Evolutionary conservation across 2,888 invertebrate species (phyloP).

Genomic region (Balanococcus diminutus): DNA sequence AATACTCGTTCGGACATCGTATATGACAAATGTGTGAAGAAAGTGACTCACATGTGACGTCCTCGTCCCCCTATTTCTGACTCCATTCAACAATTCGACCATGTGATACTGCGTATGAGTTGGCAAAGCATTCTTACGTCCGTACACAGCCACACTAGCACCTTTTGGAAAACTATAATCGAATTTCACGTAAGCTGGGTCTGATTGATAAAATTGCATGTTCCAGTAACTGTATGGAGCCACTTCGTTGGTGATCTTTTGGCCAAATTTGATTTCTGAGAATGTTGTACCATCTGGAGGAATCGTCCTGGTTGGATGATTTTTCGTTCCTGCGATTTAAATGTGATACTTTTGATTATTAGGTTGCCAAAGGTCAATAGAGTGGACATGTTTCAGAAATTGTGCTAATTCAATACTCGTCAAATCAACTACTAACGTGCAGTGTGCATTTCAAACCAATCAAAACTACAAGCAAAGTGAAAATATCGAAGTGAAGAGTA

Average conservation of each 20-base stretch:
- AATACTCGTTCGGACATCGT: not conserved
- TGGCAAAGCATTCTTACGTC: constrained; percentile 89
- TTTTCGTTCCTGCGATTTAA: constrained; percentile 74
- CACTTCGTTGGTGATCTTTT: constrained; percentile 85
- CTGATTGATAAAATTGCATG: constrained; percentile 94
- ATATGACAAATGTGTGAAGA: not conserved
- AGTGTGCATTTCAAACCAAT: not conserved
- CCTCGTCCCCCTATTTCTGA: constrained; percentile 70
- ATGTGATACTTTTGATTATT: not conserved
- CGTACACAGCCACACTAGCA: constrained; percentile 93
- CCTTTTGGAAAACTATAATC: constrained; percentile 91
- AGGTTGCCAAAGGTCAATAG: not conserved
- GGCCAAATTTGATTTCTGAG: constrained; percentile 85
- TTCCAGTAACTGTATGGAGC: constrained; percentile 96
- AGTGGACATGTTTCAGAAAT: not conserved
- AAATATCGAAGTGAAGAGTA: constrained; percentile 16
- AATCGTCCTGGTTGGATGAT: constrained; percentile 87
- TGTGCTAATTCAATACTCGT: not conserved
- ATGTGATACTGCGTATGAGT: constrained; percentile 97
- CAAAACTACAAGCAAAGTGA: constrained; percentile 44
- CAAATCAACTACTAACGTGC: not conserved
- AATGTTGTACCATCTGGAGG: constrained; percentile 93
- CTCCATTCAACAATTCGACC: constrained; percentile 88
- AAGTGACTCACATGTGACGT: constrained; percentile 85
- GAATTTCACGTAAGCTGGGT: constrained; percentile 91